phyloP scores from a whole-genome alignment of 1,140 invertebrate species.

The Bombus waltoni region DNA sequence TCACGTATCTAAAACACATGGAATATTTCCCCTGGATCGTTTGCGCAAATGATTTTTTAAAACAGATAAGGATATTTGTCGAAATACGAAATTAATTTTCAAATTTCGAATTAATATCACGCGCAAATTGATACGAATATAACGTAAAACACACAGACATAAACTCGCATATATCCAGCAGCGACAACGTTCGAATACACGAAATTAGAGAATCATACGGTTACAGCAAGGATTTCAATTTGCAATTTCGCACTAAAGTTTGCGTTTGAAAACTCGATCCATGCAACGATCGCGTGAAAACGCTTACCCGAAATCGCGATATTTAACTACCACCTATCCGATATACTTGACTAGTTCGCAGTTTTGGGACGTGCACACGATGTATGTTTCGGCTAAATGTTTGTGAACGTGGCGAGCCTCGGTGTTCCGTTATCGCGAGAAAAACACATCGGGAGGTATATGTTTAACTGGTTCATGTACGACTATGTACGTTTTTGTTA shows the following conservation, averaged over 20 bases:
- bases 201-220: slow-evolving; percentile 31
- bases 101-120: too few species aligned
- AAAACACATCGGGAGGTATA: slow-evolving; percentile 2
- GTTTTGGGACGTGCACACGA: slow-evolving; percentile 38
- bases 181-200: neutral
- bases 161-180: neutral
- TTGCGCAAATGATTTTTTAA: neutral
- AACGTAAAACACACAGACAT: neutral
- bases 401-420: slow-evolving; percentile 20
- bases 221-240: slow-evolving; percentile 65
- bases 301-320: slow-evolving; percentile 61
- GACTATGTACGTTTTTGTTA: slow-evolving; percentile 14
- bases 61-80: too few species aligned
- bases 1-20: neutral
- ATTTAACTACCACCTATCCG: slow-evolving; percentile 63
- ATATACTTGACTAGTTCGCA: slow-evolving; percentile 45
- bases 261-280: slow-evolving; percentile 43
- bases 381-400: slow-evolving; percentile 46
- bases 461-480: neutral
- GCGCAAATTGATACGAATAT: neutral
- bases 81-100: neutral
- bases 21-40: neutral
- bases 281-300: slow-evolving; percentile 62
- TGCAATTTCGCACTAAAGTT: slow-evolving; percentile 52
- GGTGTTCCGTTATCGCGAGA: slow-evolving; percentile 3